A percentile compares a stretch with the other conserved stretches of the same genome.
Conservation (phyloP, 2,888 invertebrate species). For the Homarus gammarus region DNA sequence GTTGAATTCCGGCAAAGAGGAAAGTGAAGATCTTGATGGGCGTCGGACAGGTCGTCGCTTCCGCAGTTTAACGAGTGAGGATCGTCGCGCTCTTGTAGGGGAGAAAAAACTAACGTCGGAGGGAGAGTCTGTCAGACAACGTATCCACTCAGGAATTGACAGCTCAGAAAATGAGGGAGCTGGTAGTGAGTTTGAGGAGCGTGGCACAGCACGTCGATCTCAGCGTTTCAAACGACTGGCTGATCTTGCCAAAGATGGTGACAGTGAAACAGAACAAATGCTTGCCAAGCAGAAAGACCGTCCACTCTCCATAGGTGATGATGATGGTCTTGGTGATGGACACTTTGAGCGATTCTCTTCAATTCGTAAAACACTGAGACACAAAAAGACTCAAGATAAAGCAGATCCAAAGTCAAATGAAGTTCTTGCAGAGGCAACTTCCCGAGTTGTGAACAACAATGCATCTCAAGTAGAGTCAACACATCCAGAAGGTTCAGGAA, state of each 20-base stretch:
- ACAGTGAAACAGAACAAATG: conserved; percentile 74
- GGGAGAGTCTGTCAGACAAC: not conserved
- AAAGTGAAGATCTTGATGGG: conserved; percentile 70
- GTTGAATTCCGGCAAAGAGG: conserved; percentile 36
- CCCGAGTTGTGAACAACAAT: not conserved
- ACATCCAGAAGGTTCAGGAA: conserved; percentile 8
- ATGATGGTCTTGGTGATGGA: conserved; percentile 82
- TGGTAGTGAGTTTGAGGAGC: conserved; percentile 64
- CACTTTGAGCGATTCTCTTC: conserved; percentile 92
- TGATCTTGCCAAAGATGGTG: conserved; percentile 73
- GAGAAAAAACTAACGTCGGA: conserved; percentile 61
- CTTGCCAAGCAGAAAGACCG: conserved; percentile 56
- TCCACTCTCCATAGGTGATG: conserved; percentile 53
- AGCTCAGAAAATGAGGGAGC: conserved; percentile 75
- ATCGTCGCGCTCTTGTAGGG: conserved; percentile 68
- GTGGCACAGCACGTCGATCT: conserved; percentile 62
- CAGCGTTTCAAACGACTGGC: conserved; percentile 69
- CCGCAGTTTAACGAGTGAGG: conserved; percentile 75
- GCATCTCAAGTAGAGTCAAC: not conserved
- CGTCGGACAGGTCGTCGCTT: conserved; percentile 72
- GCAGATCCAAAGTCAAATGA: conserved; percentile 40
- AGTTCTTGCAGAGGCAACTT: conserved; percentile 32
- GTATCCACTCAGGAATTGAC: conserved; percentile 33
- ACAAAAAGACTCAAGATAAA: conserved; percentile 82
- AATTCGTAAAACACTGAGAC: conserved; percentile 89